Conservation (phyloP, 2,888 invertebrate species). For the Erannis defoliaria region DNA sequence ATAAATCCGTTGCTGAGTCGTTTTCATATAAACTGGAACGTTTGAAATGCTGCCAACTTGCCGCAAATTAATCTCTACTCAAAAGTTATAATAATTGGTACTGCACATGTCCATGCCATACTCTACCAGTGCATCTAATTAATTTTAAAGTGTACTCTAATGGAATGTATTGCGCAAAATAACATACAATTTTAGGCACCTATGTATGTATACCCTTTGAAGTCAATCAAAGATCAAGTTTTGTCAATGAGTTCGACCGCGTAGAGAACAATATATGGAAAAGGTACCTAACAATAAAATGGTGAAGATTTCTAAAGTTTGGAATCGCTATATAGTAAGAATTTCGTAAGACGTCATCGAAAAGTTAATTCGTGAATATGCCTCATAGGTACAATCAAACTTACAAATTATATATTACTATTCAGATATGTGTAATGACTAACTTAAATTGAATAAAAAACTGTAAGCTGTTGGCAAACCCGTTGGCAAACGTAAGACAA, state of each 20-base stretch:
- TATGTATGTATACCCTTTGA: too few relatives aligned
- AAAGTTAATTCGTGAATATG: too few relatives aligned
- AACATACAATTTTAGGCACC: too few relatives aligned
- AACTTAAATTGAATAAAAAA: slow-evolving; percentile 22
- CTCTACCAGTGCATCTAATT: background rate
- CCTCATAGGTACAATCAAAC: too few relatives aligned
- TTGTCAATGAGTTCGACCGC: too few relatives aligned
- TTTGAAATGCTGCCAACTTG: slow-evolving; percentile 79
- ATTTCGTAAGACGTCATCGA: too few relatives aligned
- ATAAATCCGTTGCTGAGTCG: slow-evolving; percentile 76
- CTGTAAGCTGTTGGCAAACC: background rate
- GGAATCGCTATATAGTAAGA: too few relatives aligned
- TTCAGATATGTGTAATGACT: background rate
- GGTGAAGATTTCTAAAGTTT: too few relatives aligned
- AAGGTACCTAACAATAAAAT: too few relatives aligned
- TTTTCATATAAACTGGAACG: slow-evolving; percentile 71
- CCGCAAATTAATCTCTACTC: slow-evolving; percentile 56
- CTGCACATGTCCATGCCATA: slow-evolving; percentile 29
- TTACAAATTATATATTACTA: too few relatives aligned
- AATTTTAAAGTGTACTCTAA: background rate
- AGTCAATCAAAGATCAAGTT: too few relatives aligned
- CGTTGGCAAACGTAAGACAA: slow-evolving; percentile 21
- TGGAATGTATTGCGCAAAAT: background rate
- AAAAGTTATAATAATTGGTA: slow-evolving; percentile 30
- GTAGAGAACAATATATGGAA: too few relatives aligned